Percentiles rank a stretch among this genome's conserved stretches.
Conservation (phyloP, 1,140 invertebrate genomes). For the Trichonephila clavata region DNA sequence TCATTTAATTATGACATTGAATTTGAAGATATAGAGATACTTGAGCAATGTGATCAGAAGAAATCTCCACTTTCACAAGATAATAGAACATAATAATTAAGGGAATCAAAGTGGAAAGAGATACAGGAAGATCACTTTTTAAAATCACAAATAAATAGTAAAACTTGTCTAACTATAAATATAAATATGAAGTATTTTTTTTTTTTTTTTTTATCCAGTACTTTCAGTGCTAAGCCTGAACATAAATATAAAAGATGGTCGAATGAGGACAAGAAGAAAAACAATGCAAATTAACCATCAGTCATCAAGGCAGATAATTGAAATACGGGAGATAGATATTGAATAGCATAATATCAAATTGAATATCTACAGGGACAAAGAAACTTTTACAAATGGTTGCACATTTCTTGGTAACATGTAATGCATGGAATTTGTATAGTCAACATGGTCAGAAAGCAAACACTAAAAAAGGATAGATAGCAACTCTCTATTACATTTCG, state of each 20-base stretch:
- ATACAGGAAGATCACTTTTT: neutral
- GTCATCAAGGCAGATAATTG: neutral
- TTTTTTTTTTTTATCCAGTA: constrained; percentile 11
- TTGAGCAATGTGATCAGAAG: too few relatives aligned
- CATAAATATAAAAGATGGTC: constrained; percentile 3
- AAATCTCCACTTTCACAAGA: too few relatives aligned
- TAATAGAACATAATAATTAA: too few relatives aligned
- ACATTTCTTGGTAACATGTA: neutral
- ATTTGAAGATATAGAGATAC: too few relatives aligned
- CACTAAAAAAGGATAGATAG: neutral
- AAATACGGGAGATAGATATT: neutral
- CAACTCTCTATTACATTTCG: neutral
- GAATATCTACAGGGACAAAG: neutral
- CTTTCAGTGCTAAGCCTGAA: neutral
- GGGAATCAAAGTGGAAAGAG: neutral
- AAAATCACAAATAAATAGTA: too few relatives aligned
- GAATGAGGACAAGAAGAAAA: constrained; percentile 4
- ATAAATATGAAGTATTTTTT: neutral
- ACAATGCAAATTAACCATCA: neutral
- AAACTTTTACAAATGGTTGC: neutral
- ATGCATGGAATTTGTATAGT: neutral
- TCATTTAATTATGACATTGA: too few relatives aligned
- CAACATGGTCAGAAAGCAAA: neutral
- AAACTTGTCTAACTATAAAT: neutral
- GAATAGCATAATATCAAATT: neutral